A percentile compares a stretch with the other conserved stretches of the same genome.
phyloP scores from a whole-genome alignment of 2,797 vertebrate genomes.

The Selene dorsalis region DNA sequence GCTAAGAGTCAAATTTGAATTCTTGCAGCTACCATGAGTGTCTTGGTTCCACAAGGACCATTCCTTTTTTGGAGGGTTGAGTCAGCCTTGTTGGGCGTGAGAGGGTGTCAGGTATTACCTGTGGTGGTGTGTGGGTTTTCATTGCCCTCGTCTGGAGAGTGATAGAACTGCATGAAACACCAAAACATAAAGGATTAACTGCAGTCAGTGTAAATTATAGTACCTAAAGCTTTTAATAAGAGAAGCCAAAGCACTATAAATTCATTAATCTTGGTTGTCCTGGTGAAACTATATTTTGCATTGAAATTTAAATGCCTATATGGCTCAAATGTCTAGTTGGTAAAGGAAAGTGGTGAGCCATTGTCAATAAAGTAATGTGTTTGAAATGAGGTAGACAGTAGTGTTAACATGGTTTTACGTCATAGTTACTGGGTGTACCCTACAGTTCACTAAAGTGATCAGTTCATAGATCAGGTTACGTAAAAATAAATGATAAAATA shows the following conservation, averaged over 20 bases:
- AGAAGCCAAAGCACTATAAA: neutral
- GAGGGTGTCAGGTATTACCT: constrained; percentile 74
- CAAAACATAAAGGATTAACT: constrained; percentile 8
- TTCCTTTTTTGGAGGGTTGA: constrained; percentile 70
- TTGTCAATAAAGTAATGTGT: constrained; percentile 12
- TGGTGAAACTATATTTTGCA: neutral
- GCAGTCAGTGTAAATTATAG: constrained; percentile 11
- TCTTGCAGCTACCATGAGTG: constrained; percentile 86
- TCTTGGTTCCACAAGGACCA: constrained; percentile 91
- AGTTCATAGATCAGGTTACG: neutral
- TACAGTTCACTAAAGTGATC: neutral
- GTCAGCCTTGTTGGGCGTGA: constrained; percentile 50
- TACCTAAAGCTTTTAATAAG: constrained; percentile 42
- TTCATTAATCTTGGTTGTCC: constrained; percentile 24
- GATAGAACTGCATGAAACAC: constrained; percentile 66
- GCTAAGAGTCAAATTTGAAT: constrained; percentile 63
- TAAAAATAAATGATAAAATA: neutral
- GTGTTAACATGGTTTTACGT: neutral
- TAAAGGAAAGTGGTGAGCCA: neutral
- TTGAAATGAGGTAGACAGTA: neutral
- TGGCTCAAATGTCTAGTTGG: neutral
- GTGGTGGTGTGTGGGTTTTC: constrained; percentile 69
- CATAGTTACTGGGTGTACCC: neutral
- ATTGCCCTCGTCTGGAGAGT: constrained; percentile 79
- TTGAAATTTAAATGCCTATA: too few relatives aligned